Conservation (phyloP, 2,888 invertebrate genomes). For the Actias luna region DNA sequence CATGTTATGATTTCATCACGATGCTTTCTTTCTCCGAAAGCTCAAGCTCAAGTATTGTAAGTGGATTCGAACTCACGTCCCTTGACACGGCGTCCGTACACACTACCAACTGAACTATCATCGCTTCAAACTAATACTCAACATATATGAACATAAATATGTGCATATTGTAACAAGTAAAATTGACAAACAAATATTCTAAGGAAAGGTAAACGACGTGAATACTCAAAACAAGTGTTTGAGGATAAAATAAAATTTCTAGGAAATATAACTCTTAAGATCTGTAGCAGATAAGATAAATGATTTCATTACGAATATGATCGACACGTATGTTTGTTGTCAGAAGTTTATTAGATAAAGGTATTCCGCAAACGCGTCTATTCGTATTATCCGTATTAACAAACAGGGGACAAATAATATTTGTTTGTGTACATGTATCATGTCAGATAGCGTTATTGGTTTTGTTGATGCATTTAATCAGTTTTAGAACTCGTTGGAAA, state of each 20-base stretch:
- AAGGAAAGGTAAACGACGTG: background rate
- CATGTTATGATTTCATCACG: too few relatives aligned
- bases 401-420: background rate
- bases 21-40: too few relatives aligned
- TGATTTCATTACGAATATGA: constrained; percentile 31
- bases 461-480: background rate
- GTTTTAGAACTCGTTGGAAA: background rate
- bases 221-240: constrained; percentile 8
- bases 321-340: constrained; percentile 30
- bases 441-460: background rate
- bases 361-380: background rate
- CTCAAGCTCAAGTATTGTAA: too few relatives aligned
- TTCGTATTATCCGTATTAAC: background rate
- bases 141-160: too few relatives aligned
- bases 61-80: too few relatives aligned
- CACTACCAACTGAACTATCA: too few relatives aligned
- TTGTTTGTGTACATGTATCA: background rate
- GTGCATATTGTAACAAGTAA: background rate
- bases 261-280: constrained; percentile 6
- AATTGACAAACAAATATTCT: background rate
- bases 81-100: too few relatives aligned
- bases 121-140: too few relatives aligned
- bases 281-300: constrained; percentile 28
- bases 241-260: constrained; percentile 6
- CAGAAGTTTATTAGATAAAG: constrained; percentile 22